Base-by-base conservation (phyloP, 1,140 invertebrate genomes). In the Mizuhopecten yessoensis region DNA sequence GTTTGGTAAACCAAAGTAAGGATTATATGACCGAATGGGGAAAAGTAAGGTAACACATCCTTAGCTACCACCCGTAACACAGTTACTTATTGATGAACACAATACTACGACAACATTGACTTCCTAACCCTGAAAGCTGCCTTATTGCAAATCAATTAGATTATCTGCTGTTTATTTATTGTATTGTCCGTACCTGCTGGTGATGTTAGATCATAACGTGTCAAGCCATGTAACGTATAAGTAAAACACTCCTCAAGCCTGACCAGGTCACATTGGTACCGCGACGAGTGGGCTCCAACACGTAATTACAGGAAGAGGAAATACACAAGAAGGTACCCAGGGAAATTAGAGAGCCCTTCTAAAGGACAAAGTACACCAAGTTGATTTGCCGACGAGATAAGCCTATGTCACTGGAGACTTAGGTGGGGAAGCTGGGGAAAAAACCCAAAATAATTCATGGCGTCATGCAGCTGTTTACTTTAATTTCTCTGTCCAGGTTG, bases 351-450 rank as follows among this genome's bases (percentile, higher is more conserved):
- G 57, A 75, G n/a, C 57, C 0, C 1, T 45, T 75, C 57, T 5
- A 75, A n/a, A 75, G 23, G 57, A 75, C 57, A 29, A 17, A 75
- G 57, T 75, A 75, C 57, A 29, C 57, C 15, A 17, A 75, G 57
- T 75, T 29, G 57, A 75, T 75, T 29, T 75, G 57, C 57, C n/a
- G 57, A 75, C 5, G 57, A 75, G 57, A 75, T 75, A 75, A 75
- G n/a, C 1, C 57, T 29, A 75, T 29, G n/a, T 29, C 57, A 75
- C 57, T n/a, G 57, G 57, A 75, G 57, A 75, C 23, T n/a, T 75
- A 75, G 57, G 57, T 75, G 57, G 57, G 1, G 17, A 11, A 75
- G 29, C 29, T 75, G 57, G 57, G 57, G 57, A 17, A n/a, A 75
- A 75, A 75, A 75, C n/a, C 23, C 1, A 75, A 75, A 29, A 75